These are phyloP conservation scores for Peromyscus aztecus DNA, from an alignment of 2,797 vertebrate species.

Conservation along the genomic window DNA sequence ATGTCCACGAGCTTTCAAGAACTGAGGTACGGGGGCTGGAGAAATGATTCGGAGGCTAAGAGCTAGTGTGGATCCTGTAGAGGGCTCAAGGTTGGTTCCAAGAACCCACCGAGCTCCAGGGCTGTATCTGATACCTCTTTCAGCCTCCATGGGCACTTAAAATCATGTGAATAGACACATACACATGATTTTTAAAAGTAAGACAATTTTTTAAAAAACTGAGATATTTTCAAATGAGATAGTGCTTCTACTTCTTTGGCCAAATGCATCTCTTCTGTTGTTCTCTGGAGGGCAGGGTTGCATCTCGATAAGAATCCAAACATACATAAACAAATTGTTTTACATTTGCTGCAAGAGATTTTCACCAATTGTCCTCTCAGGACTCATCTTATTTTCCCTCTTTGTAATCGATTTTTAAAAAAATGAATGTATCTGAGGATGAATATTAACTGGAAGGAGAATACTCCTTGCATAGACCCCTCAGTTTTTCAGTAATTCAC, in stretches of 20 bases:
- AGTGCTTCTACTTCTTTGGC: background rate
- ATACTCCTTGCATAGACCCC: background rate
- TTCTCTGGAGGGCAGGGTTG: background rate
- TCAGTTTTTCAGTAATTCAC: background rate
- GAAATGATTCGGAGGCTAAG: background rate
- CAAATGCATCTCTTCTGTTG: background rate
- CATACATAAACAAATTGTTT: background rate
- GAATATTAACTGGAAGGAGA: background rate
- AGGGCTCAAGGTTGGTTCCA: background rate
- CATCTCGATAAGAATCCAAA: background rate
- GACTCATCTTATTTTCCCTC: background rate
- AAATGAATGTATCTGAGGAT: background rate
- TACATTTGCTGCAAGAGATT: background rate
- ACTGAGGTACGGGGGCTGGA: background rate
- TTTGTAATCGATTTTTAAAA: conserved; percentile 23
- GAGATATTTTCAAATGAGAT: background rate
- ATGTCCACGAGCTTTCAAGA: background rate
- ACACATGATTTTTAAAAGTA: background rate
- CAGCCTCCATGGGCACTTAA: background rate
- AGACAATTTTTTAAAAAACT: background rate
- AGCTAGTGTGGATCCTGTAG: background rate
- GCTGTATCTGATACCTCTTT: background rate
- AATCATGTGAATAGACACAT: background rate
- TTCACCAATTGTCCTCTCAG: background rate
- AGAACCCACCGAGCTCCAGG: background rate